Percentiles rank a stretch among this genome's conserved stretches.
phyloP scores from a whole-genome alignment of 2,113 vertebrate genomes.

The Zosterops hypoxanthus region DNA sequence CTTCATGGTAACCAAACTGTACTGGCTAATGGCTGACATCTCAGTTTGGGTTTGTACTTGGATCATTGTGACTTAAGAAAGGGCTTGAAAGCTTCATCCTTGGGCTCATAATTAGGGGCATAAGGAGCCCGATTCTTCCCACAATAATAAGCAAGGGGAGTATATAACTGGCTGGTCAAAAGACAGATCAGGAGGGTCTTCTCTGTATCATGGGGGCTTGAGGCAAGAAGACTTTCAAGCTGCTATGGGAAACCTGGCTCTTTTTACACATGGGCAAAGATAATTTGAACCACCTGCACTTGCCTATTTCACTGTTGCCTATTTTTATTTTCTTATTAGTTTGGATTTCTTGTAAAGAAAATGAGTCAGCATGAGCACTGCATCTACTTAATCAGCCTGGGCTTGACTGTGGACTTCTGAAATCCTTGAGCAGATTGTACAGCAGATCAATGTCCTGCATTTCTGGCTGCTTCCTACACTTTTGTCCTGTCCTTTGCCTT shows the following conservation, averaged over 20 bases:
- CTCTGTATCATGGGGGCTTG: neutral
- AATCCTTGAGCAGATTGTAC: neutral
- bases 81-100: neutral
- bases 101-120: neutral
- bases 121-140: neutral
- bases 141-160: neutral
- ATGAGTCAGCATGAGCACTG: neutral
- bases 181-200: neutral
- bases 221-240: neutral
- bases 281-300: neutral
- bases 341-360: neutral
- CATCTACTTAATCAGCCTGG: neutral
- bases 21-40: neutral
- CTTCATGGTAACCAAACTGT: neutral
- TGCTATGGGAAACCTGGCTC: neutral
- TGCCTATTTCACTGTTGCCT: neutral
- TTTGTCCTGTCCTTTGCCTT: neutral
- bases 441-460: neutral
- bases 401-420: neutral
- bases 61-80: neutral
- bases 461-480: neutral
- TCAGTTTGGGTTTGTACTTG: neutral
- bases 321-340: neutral
- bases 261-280: neutral
- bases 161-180: neutral